Conservation (phyloP, 1,140 invertebrate genomes). For the Formica selysi region DNA sequence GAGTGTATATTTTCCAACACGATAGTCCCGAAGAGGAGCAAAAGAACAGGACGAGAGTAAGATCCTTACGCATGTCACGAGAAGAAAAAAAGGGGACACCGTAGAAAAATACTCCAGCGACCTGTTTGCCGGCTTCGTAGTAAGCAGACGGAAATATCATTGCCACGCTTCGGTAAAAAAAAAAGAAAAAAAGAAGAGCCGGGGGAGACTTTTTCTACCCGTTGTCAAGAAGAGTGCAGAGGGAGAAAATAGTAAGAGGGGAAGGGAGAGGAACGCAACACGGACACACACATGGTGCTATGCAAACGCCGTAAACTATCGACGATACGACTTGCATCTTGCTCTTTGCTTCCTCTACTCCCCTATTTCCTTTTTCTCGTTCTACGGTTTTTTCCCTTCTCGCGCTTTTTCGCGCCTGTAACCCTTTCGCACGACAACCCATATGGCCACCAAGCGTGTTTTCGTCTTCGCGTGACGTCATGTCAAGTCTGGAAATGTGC, state of each 20-base stretch:
- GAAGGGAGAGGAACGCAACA: conserved; percentile 66
- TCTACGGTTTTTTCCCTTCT: background rate
- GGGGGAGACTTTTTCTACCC: conserved; percentile 45
- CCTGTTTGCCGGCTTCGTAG: conserved; percentile 66
- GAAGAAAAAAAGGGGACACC: conserved; percentile 48
- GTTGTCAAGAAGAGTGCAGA: background rate
- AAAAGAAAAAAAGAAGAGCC: conserved; percentile 62
- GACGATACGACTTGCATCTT: conserved; percentile 72
- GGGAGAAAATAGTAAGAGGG: conserved; percentile 5
- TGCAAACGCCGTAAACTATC: conserved; percentile 76
- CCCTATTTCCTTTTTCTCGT: conserved; percentile 31
- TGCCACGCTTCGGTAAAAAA: conserved; percentile 70
- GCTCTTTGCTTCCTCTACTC: conserved; percentile 29
- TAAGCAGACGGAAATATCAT: conserved; percentile 75
- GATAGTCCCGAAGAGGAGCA: background rate
- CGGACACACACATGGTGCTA: conserved; percentile 83
- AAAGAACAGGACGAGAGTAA: background rate
- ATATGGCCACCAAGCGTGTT: conserved; percentile 64
- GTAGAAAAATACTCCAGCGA: conserved; percentile 69
- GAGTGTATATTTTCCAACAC: conserved; percentile 52
- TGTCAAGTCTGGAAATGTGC: conserved; percentile 5
- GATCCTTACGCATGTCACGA: conserved; percentile 35
- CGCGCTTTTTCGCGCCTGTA: conserved; percentile 33
- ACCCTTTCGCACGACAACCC: conserved; percentile 54
- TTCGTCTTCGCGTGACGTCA: background rate